phyloP scores from a whole-genome alignment of 2,888 invertebrate genomes.

The Augiades crinisus region DNA sequence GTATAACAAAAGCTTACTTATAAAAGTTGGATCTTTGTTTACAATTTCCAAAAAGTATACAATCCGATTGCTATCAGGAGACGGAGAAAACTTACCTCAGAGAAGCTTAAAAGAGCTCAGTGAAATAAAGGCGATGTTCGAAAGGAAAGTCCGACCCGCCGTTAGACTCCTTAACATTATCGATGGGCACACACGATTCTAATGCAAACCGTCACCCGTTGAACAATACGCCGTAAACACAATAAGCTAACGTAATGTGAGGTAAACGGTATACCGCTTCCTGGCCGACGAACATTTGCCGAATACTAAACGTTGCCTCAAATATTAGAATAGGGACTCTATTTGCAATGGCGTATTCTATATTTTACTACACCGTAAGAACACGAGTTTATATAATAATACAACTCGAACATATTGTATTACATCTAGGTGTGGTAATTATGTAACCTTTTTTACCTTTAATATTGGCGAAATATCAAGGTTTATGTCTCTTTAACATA shows the following conservation, averaged over 20 bases:
- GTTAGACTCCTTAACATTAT: constrained; percentile 18
- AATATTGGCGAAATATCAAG: too few relatives aligned
- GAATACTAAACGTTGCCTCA: constrained; percentile 59
- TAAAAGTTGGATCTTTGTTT: too few relatives aligned
- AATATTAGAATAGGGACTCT: constrained; percentile 32
- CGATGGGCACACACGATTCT: constrained; percentile 40
- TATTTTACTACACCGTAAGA: constrained; percentile 7
- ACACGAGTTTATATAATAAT: constrained; percentile 16
- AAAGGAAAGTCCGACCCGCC: constrained; percentile 33
- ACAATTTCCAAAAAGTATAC: too few relatives aligned
- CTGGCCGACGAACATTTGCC: constrained; percentile 49
- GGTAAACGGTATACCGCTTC: constrained; percentile 67
- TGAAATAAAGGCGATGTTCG: constrained; percentile 18
- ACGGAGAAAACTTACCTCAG: too few relatives aligned
- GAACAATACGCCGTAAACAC: constrained; percentile 63
- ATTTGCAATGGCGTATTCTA: constrained; percentile 10
- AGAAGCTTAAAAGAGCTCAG: too few relatives aligned
- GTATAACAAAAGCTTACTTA: too few relatives aligned
- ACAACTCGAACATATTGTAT: too few relatives aligned
- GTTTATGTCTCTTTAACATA: too few relatives aligned
- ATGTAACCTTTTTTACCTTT: too few relatives aligned
- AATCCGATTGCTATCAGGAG: too few relatives aligned
- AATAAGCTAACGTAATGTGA: constrained; percentile 66
- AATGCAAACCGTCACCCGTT: constrained; percentile 53
- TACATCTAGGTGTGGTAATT: too few relatives aligned